These are phyloP conservation scores for Phalloptychus januarius DNA, from an alignment of 2,797 vertebrate genomes.

Conservation along the genomic window DNA sequence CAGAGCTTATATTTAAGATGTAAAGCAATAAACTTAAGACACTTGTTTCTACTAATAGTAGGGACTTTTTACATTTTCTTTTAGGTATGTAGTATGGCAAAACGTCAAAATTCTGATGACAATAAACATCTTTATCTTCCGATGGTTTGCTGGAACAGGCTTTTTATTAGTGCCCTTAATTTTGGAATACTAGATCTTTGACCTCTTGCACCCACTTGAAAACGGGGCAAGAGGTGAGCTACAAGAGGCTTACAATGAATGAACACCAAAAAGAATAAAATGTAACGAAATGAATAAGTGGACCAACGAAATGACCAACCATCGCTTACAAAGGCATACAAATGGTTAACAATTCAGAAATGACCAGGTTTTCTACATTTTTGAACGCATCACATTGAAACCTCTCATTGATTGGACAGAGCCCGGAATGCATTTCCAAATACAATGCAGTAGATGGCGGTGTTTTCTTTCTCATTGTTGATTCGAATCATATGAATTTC, in stretches of 20 bases:
- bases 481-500: not conserved
- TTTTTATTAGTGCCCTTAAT: not conserved
- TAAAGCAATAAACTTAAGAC: not conserved
- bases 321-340: not conserved
- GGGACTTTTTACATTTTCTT: not conserved
- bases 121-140: not conserved
- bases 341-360: not conserved
- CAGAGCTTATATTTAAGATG: not conserved
- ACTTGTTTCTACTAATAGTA: not conserved
- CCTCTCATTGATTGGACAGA: conserved; percentile 64
- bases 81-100: not conserved
- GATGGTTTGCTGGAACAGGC: no score
- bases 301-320: no score
- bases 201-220: not conserved
- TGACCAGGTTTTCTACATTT: accelerated
- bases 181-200: not conserved
- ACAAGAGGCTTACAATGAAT: not conserved
- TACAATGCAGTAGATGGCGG: conserved; percentile 53
- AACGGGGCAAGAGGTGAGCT: not conserved
- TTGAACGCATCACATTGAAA: conserved; percentile 29
- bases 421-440: not conserved
- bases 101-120: not conserved
- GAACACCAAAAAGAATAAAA: not conserved
- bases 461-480: conserved; percentile 41
- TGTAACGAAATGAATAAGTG: not conserved